Conservation (phyloP, 1,140 invertebrate species). For the Musca vetustissima region DNA sequence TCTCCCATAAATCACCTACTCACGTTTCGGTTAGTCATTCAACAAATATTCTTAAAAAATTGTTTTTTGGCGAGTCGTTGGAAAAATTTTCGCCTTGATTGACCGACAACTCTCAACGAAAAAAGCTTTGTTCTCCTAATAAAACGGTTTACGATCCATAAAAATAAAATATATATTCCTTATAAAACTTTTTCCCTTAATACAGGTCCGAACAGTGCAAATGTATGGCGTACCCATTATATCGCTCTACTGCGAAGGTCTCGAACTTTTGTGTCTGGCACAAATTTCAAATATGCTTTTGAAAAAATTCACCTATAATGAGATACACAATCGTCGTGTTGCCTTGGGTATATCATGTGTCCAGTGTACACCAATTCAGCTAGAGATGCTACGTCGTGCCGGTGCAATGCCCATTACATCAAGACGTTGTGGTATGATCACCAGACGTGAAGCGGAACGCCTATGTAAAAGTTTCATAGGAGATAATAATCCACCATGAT, state of each 20-base stretch:
- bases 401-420: slow-evolving; percentile 97
- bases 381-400: slow-evolving; percentile 89
- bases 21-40: too few relatives aligned
- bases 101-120: too few relatives aligned
- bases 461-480: slow-evolving; percentile 95
- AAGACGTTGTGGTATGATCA: slow-evolving; percentile 92
- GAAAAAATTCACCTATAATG: slow-evolving; percentile 96
- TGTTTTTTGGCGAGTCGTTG: too few relatives aligned
- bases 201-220: slow-evolving; percentile 83
- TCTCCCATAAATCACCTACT: too few relatives aligned
- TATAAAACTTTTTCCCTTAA: too few relatives aligned
- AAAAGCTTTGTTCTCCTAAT: too few relatives aligned
- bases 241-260: slow-evolving; percentile 87
- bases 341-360: slow-evolving; percentile 96
- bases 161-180: too few relatives aligned
- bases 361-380: slow-evolving; percentile 94
- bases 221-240: slow-evolving; percentile 94
- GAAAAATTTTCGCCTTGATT: too few relatives aligned
- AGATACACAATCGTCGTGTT: slow-evolving; percentile 93
- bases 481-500: slow-evolving; percentile 86
- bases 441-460: slow-evolving; percentile 89
- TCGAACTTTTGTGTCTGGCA: slow-evolving; percentile 89
- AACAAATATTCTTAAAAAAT: too few relatives aligned
- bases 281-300: slow-evolving; percentile 96
- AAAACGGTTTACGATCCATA: too few relatives aligned